phyloP scores from a whole-genome alignment of 2,113 vertebrate genomes.

The Chauna torquata region DNA sequence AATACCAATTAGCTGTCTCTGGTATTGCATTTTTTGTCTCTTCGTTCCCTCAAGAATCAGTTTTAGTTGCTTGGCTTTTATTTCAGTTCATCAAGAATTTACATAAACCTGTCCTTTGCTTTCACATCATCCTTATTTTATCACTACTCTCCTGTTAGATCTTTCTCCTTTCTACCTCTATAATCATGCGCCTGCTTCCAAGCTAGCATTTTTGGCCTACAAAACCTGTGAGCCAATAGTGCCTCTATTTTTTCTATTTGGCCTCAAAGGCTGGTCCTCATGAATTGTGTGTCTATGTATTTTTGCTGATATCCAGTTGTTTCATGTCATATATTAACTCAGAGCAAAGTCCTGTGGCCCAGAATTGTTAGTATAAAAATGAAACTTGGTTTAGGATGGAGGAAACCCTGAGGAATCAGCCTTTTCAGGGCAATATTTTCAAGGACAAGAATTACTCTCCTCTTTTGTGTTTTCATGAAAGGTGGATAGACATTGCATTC shows the following conservation, averaged over 20 bases:
- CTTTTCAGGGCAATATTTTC: not conserved
- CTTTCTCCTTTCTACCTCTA: not conserved
- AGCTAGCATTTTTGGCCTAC: not conserved
- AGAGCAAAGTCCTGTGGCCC: not conserved
- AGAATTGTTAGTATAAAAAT: not conserved
- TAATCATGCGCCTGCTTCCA: not conserved
- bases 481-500: no score
- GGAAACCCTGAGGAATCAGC: not conserved
- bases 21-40: fast-evolving
- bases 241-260: not conserved
- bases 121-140: not conserved
- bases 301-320: not conserved
- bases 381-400: not conserved
- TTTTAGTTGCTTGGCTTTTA: not conserved
- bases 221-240: not conserved
- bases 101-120: not conserved
- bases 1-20: not conserved
- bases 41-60: not conserved
- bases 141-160: not conserved
- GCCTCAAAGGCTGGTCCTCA: not conserved
- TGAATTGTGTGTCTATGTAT: not conserved
- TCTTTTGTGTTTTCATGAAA: not conserved
- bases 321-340: not conserved
- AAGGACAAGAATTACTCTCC: not conserved
- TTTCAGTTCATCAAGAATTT: not conserved